Conservation (phyloP, 2,888 invertebrate genomes). For the Drosophila aldrichi region DNA sequence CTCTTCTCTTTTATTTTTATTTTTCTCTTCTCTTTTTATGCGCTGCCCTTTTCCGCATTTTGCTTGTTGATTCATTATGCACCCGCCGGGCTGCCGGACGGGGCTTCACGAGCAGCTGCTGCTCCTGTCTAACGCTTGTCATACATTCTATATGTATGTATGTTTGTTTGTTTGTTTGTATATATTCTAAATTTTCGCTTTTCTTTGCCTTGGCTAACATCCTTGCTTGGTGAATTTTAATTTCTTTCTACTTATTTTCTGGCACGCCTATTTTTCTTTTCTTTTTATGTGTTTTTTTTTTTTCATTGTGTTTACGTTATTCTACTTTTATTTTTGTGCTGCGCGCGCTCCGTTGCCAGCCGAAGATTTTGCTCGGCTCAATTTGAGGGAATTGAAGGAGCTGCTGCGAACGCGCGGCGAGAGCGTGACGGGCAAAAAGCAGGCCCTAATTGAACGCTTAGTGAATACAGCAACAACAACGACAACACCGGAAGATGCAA, state of each 20-base stretch:
- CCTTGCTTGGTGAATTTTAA: conserved; percentile 47
- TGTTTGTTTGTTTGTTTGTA: not conserved
- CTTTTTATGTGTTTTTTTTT: conserved; percentile 43
- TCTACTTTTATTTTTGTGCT: conserved; percentile 14
- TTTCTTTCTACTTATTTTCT: conserved; percentile 50
- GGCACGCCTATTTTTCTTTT: conserved; percentile 53
- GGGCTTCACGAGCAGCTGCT: conserved; percentile 8
- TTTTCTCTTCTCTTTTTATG: conserved; percentile 24
- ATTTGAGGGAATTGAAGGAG: conserved; percentile 67
- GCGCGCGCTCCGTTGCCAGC: conserved; percentile 27
- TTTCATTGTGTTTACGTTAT: conserved; percentile 39
- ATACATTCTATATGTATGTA: not conserved
- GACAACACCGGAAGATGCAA: conserved; percentile 2
- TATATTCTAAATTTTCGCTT: conserved; percentile 7
- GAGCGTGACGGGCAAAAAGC: conserved; percentile 70
- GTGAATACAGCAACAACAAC: conserved; percentile 27
- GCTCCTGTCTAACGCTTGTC: conserved; percentile 10
- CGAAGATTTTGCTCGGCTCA: conserved; percentile 60
- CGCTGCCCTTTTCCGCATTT: conserved; percentile 24
- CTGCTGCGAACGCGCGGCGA: conserved; percentile 72
- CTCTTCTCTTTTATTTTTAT: conserved; percentile 19
- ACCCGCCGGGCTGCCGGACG: conserved; percentile 11
- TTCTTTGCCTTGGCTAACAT: conserved; percentile 40
- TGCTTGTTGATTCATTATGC: conserved; percentile 54
- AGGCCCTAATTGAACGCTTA: conserved; percentile 74